phyloP scores from a whole-genome alignment of 2,888 invertebrate species.

The Torymus auratus region DNA sequence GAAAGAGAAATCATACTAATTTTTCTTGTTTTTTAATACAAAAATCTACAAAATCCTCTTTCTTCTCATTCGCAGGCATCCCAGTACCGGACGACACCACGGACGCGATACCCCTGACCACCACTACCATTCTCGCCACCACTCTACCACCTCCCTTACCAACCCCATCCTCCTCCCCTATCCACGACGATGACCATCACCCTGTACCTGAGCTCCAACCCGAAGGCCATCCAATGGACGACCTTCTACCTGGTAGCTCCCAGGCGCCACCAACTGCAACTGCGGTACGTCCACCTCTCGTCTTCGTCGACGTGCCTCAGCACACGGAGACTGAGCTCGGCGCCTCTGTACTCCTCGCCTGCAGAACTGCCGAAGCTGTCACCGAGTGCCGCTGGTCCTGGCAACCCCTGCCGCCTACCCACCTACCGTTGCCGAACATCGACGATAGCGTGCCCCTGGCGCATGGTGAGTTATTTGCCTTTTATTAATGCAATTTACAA shows the following conservation, averaged over 20 bases:
- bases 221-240: slow-evolving; percentile 68
- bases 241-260: slow-evolving; percentile 66
- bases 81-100: no score
- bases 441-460: slow-evolving; percentile 61
- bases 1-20: no score
- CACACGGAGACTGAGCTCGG: slow-evolving; percentile 71
- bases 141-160: no score
- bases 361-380: slow-evolving; percentile 70
- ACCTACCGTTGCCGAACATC: slow-evolving; percentile 71
- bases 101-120: no score
- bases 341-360: slow-evolving; percentile 70
- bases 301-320: slow-evolving; percentile 69
- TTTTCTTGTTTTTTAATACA: no score
- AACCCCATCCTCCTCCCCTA: no score
- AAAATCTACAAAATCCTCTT: no score
- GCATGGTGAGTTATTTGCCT: slow-evolving; percentile 17
- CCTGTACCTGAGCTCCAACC: slow-evolving; percentile 19
- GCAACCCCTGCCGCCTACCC: slow-evolving; percentile 71
- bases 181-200: no score
- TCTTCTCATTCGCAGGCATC: no score
- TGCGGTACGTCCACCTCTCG: slow-evolving; percentile 58
- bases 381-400: slow-evolving; percentile 74
- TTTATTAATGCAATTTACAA: neutral
- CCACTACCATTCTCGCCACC: no score
- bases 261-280: slow-evolving; percentile 50